Percentiles rank a stretch among this genome's conserved stretches.
Conservation (phyloP, 2,888 invertebrate genomes). For the Polylopha cassiicola region DNA sequence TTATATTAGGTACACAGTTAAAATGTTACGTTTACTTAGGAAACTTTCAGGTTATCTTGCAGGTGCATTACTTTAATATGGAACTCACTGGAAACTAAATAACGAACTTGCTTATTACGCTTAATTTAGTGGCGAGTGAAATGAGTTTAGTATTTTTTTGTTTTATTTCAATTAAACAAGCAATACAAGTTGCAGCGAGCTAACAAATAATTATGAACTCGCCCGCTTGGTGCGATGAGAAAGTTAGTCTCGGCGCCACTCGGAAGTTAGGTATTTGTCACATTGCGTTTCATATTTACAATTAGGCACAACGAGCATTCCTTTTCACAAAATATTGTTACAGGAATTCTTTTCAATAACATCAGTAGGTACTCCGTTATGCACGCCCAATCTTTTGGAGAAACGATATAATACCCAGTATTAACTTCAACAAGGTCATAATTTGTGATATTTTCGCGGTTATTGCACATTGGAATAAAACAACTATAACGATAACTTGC, state of each 20-base stretch:
- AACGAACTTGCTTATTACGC: neutral
- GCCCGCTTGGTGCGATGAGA: conserved; percentile 55
- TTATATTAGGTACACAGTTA: too few species aligned
- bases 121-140: too few species aligned
- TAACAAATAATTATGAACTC: conserved; percentile 65
- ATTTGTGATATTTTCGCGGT: too few species aligned
- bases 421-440: too few species aligned
- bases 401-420: too few species aligned
- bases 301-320: conserved; percentile 1
- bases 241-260: conserved; percentile 46
- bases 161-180: conserved; percentile 64
- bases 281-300: conserved; percentile 21
- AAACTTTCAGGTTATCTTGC: conserved; percentile 7
- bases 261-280: conserved; percentile 34
- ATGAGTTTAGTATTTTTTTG: conserved; percentile 51
- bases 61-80: conserved; percentile 2
- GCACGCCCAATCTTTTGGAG: too few species aligned
- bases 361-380: too few species aligned
- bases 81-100: neutral
- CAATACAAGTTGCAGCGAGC: conserved; percentile 41
- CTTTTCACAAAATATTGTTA: conserved; percentile 6
- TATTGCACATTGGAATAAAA: too few species aligned
- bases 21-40: conserved; percentile 6
- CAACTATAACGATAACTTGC: too few species aligned
- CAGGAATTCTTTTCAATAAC: too few species aligned